Evolutionary conservation across 2,797 vertebrate species (phyloP).

Genomic region (Pogonophryne albipinna): DNA sequence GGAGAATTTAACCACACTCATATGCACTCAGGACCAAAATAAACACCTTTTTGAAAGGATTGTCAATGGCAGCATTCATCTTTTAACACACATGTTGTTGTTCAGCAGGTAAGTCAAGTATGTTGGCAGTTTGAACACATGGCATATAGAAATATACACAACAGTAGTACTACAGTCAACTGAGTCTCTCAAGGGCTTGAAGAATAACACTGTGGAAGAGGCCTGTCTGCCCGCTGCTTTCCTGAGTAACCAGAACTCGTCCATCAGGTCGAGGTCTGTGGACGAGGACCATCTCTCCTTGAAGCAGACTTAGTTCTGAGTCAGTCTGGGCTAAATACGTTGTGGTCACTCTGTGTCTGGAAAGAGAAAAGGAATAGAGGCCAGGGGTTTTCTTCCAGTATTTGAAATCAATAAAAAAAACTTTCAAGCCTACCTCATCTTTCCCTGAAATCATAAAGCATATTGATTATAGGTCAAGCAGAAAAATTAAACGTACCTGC

Average conservation of each 20-base stretch:
- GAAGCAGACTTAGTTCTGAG: constrained; percentile 84
- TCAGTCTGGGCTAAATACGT: constrained; percentile 83
- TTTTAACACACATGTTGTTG: constrained; percentile 31
- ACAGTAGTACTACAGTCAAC: constrained; percentile 71
- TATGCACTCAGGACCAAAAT: constrained; percentile 54
- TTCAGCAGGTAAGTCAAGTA: constrained; percentile 48
- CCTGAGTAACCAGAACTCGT: constrained; percentile 83
- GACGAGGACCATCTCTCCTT: constrained; percentile 84
- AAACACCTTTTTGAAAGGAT: constrained; percentile 49
- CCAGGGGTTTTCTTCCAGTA: background rate
- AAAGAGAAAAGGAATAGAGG: constrained; percentile 19
- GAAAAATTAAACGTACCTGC: constrained; percentile 81
- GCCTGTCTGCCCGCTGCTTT: constrained; percentile 84
- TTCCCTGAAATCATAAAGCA: constrained; percentile 17
- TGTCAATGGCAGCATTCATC: constrained; percentile 64
- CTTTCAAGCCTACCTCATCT: background rate
- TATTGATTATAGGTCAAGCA: background rate
- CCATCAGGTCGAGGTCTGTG: constrained; percentile 84
- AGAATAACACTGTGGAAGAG: constrained; percentile 83
- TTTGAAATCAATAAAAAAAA: constrained; percentile 1
- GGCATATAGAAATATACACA: constrained; percentile 47
- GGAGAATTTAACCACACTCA: constrained; percentile 43
- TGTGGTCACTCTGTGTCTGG: constrained; percentile 81
- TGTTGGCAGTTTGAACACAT: constrained; percentile 66
- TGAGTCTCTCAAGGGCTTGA: constrained; percentile 81